Percentiles rank a stretch among this genome's conserved stretches.
Conservation (phyloP, 2,888 invertebrate species). For the Parnassius glacialis region DNA sequence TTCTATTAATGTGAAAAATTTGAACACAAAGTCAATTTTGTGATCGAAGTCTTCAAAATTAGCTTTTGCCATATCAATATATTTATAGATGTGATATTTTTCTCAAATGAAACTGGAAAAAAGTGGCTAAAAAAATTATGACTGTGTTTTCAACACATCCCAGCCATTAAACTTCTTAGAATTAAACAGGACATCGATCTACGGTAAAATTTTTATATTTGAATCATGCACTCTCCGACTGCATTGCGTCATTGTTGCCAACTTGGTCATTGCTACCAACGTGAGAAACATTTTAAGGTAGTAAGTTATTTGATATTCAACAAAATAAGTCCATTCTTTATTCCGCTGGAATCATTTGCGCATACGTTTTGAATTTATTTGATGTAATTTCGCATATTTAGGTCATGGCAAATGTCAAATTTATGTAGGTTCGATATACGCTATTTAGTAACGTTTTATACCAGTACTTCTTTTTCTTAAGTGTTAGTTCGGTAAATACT, state of each 20-base stretch:
- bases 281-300: conserved; percentile 29
- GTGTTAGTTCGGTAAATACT: too few species aligned
- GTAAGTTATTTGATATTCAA: conserved; percentile 17
- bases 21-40: too few species aligned
- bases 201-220: conserved; percentile 2
- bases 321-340: conserved; percentile 20
- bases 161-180: conserved; percentile 1
- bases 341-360: conserved; percentile 25
- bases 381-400: conserved; percentile 23
- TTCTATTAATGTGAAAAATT: too few species aligned
- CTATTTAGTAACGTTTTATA: too few species aligned
- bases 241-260: conserved; percentile 33
- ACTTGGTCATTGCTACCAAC: conserved; percentile 44
- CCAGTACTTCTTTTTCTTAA: too few species aligned
- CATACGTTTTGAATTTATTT: conserved; percentile 17
- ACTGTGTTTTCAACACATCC: too few species aligned
- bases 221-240: conserved; percentile 9
- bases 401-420: conserved; percentile 26
- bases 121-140: too few species aligned
- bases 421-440: conserved; percentile 1
- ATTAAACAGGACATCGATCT: background rate
- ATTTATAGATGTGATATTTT: too few species aligned
- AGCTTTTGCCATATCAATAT: too few species aligned
- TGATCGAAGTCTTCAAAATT: too few species aligned
- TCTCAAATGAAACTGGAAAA: too few species aligned